Percentiles rank a stretch among this genome's conserved stretches.
These are phyloP conservation scores for Furcula furcula DNA, from an alignment of 2,888 invertebrate genomes.

Conservation along the genomic window DNA sequence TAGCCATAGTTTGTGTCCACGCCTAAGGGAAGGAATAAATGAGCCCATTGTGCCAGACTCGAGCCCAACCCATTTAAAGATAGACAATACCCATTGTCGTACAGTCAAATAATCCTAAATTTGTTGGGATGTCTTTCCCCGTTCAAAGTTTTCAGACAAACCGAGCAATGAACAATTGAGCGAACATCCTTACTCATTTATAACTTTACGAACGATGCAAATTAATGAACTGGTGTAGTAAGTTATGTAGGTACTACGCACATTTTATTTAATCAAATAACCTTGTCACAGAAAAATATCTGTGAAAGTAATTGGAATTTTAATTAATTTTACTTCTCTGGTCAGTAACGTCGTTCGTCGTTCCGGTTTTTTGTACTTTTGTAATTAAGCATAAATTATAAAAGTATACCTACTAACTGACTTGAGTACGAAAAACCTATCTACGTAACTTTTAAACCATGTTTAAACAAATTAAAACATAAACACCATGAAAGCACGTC, in stretches of 20 bases:
- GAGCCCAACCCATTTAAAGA: constrained; percentile 65
- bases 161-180: constrained; percentile 41
- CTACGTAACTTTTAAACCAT: too few species aligned
- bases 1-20: constrained; percentile 59
- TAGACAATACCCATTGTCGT: constrained; percentile 72
- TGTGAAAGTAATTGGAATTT: background rate
- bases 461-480: too few species aligned
- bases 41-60: constrained; percentile 63
- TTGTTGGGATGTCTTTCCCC: constrained; percentile 61
- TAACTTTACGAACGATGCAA: constrained; percentile 26
- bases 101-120: constrained; percentile 65
- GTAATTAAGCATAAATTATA: too few species aligned
- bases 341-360: background rate
- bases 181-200: constrained; percentile 24
- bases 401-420: too few species aligned
- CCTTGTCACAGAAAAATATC: background rate
- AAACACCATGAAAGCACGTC: too few species aligned
- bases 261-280: background rate
- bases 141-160: constrained; percentile 50
- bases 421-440: too few species aligned
- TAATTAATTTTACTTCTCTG: background rate
- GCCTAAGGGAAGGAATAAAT: constrained; percentile 71
- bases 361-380: too few species aligned
- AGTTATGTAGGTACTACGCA: background rate
- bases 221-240: constrained; percentile 12